phyloP scores from a whole-genome alignment of 2,888 invertebrate genomes.

The Ditula angustiorana region DNA sequence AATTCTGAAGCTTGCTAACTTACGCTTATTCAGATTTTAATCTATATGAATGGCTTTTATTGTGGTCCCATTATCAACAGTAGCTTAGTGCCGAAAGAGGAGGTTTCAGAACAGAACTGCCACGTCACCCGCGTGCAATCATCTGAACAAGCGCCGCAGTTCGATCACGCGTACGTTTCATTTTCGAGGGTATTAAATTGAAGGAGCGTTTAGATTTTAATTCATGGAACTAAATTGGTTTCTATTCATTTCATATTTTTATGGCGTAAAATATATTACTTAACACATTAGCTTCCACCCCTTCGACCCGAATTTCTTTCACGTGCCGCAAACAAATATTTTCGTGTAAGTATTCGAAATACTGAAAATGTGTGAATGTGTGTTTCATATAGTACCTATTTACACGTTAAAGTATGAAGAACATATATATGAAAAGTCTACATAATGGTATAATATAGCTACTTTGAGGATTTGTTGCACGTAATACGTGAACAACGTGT shows the following conservation, averaged over 20 bases:
- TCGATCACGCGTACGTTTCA: slow-evolving; percentile 42
- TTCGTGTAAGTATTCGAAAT: too few relatives aligned
- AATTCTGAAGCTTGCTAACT: not conserved
- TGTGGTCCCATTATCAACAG: slow-evolving; percentile 40
- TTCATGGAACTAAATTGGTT: not conserved
- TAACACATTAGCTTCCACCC: too few relatives aligned
- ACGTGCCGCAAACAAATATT: too few relatives aligned
- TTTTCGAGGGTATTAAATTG: not conserved
- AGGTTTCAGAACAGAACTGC: slow-evolving; percentile 44
- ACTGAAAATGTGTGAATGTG: too few relatives aligned
- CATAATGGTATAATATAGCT: too few relatives aligned
- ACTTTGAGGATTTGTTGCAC: too few relatives aligned
- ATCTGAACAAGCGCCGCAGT: slow-evolving; percentile 50
- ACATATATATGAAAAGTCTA: too few relatives aligned
- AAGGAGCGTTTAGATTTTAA: not conserved
- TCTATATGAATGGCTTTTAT: slow-evolving; percentile 41
- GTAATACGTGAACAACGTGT: too few relatives aligned
- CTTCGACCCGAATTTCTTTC: too few relatives aligned
- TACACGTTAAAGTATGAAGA: too few relatives aligned
- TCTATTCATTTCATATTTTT: not conserved
- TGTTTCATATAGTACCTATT: too few relatives aligned
- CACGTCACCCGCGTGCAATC: slow-evolving; percentile 52
- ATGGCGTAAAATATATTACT: too few relatives aligned
- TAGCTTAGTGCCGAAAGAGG: slow-evolving; percentile 25
- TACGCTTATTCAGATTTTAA: slow-evolving; percentile 29